A percentile compares a stretch with the other conserved stretches of the same genome.
Evolutionary conservation across 2,888 invertebrate species (phyloP).

Genomic region (Drosophila eohydei): DNA sequence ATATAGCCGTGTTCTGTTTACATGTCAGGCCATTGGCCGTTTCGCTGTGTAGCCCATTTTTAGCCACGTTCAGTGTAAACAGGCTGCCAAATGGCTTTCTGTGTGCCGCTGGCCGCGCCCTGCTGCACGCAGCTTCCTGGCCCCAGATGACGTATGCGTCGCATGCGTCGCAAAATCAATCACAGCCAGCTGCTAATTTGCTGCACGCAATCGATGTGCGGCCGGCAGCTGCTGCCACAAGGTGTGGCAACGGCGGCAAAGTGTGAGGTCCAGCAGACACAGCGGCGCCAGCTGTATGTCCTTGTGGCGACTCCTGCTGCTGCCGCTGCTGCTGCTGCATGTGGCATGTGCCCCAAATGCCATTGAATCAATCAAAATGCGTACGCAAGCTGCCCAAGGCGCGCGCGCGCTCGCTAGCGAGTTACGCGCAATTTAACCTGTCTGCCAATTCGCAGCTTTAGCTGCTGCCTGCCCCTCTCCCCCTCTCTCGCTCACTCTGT

Average conservation of each 20-base stretch:
- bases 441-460: conserved; percentile 52
- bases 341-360: conserved; percentile 43
- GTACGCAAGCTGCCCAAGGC: conserved; percentile 38
- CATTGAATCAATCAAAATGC: conserved; percentile 57
- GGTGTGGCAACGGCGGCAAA: conserved; percentile 47
- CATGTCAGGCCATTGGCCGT: conserved; percentile 55
- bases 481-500: background rate
- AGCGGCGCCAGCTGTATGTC: conserved; percentile 44
- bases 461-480: background rate
- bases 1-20: conserved; percentile 35
- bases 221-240: conserved; percentile 20
- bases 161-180: conserved; percentile 63
- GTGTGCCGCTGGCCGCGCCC: background rate
- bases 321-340: conserved; percentile 5
- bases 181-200: conserved; percentile 64
- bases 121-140: conserved; percentile 50
- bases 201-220: conserved; percentile 70
- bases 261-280: conserved; percentile 43
- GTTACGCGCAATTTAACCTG: conserved; percentile 78
- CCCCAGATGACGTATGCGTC: conserved; percentile 41
- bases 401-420: conserved; percentile 35
- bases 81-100: conserved; percentile 37
- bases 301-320: conserved; percentile 29
- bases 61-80: conserved; percentile 39
- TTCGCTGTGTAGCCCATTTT: conserved; percentile 33